These are phyloP conservation scores for Dendroctonus ponderosae DNA, from an alignment of 1,140 invertebrate species.

Conservation along the genomic window DNA sequence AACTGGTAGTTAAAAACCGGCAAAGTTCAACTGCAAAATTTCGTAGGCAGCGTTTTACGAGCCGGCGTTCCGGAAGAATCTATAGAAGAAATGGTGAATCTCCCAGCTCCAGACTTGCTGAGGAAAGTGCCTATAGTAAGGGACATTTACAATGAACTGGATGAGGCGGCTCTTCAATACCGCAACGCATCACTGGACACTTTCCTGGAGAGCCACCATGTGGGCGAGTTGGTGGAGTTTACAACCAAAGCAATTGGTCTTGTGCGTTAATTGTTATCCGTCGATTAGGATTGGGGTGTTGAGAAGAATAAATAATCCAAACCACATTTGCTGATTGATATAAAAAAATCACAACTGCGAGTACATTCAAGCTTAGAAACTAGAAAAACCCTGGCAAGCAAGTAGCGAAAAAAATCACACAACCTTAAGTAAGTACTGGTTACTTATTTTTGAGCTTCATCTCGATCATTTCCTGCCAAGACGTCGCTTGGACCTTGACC, in stretches of 20 bases:
- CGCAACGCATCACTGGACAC: background rate
- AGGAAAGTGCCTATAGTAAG: background rate
- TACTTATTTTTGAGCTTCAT: slow-evolving; percentile 34
- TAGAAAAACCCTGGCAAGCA: too few relatives aligned
- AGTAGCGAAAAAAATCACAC: slow-evolving; percentile 5
- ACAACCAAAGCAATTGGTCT: slow-evolving; percentile 5
- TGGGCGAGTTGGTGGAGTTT: background rate
- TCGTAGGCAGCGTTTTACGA: background rate
- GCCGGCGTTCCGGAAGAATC: background rate
- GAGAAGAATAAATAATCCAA: too few relatives aligned
- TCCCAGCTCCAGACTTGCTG: background rate
- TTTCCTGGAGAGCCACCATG: background rate
- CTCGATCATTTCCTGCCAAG: slow-evolving; percentile 39
- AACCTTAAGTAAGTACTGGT: background rate
- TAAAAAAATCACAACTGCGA: too few relatives aligned
- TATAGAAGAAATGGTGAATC: background rate
- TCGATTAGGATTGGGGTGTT: too few relatives aligned
- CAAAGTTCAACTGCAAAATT: background rate
- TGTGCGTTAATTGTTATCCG: too few relatives aligned
- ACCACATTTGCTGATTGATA: too few relatives aligned
- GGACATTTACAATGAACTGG: slow-evolving; percentile 2
- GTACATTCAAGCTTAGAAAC: too few relatives aligned
- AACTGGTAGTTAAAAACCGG: too few relatives aligned
- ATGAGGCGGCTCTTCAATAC: background rate
- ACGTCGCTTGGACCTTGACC: slow-evolving; percentile 30